These are phyloP conservation scores for Callipepla squamata DNA, from an alignment of 2,113 vertebrate genomes.

Conservation along the genomic window DNA sequence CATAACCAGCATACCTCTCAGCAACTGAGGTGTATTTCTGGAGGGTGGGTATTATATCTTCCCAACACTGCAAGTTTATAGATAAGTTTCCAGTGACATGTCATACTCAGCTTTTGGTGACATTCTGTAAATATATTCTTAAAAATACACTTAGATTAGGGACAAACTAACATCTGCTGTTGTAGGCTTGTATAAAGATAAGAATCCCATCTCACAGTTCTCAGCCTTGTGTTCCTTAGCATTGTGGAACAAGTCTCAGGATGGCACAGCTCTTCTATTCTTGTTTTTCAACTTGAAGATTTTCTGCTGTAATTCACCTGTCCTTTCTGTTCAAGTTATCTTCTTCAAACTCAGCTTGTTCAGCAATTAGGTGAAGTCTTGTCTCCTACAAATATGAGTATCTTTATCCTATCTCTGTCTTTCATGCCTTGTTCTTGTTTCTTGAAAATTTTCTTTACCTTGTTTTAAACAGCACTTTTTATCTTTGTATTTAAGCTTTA, in stretches of 20 bases:
- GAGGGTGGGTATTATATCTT: background rate
- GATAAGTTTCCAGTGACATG: background rate
- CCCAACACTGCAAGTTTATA: background rate
- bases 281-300: background rate
- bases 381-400: background rate
- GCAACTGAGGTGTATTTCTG: background rate
- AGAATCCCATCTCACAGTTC: background rate
- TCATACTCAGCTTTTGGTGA: background rate
- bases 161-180: background rate
- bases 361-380: background rate
- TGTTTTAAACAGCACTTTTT: background rate
- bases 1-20: background rate
- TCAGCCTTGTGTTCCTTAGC: background rate
- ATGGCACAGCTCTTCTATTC: background rate
- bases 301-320: background rate
- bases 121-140: background rate
- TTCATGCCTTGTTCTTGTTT: background rate
- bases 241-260: background rate
- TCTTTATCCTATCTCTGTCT: background rate
- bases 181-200: background rate
- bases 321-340: background rate
- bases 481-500: background rate
- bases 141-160: background rate
- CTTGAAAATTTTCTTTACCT: background rate
- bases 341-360: background rate